Base-by-base conservation (phyloP, 2,113 vertebrate genomes). In the Argyrosomus japonicus region DNA sequence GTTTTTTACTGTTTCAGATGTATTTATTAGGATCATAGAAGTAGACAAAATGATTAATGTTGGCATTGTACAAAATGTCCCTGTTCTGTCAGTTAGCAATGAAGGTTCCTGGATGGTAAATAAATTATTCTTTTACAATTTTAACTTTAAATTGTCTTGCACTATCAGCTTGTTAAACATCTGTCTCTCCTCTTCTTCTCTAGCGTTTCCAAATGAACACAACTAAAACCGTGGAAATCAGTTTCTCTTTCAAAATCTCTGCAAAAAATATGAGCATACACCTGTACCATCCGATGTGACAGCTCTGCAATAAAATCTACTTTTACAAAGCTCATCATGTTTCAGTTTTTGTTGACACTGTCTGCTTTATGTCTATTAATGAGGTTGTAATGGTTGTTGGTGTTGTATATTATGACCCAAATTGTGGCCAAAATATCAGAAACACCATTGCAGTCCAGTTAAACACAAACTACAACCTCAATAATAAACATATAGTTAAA, bases 141-240 rank as follows among this genome's bases (percentile, higher is more conserved):
- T 83, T 81, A 85, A 84, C 25, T 61, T 89, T 40, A 40, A 88
- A 90, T 92, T 93, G 48, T 87, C 27, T 56, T 67, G 64, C 53
- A 61, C 18, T 27, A 56, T 4, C 61, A 62, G 47, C 10, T 62
- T 71, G 23, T 50, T 8, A 62, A 76, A 77, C 32, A 29, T 18
- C n/a, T 23, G 19, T 8, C 25, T 17, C 11, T 50, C 45, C 13
- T 27, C 64, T 43, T 54, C 3, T 29, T 48, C 23, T 43, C 19
- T 3, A n/a, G 56, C 43, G 32, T 27, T 17, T 71, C 14, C n/a
- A 47, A 29, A 15, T 18, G 13, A 51, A 36, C 8, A 1, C 12
- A 32, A 18, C 1, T 1, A 3, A 21, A 60, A 9, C 3, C 3
- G 12, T 29, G 14, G 1, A 6, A 14, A 3, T 27, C n/a, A 10